A percentile compares a stretch with the other conserved stretches of the same genome.
phyloP scores from a whole-genome alignment of 37 sponge, comb jelly and placozoan species.

The Ianthella basta region DNA sequence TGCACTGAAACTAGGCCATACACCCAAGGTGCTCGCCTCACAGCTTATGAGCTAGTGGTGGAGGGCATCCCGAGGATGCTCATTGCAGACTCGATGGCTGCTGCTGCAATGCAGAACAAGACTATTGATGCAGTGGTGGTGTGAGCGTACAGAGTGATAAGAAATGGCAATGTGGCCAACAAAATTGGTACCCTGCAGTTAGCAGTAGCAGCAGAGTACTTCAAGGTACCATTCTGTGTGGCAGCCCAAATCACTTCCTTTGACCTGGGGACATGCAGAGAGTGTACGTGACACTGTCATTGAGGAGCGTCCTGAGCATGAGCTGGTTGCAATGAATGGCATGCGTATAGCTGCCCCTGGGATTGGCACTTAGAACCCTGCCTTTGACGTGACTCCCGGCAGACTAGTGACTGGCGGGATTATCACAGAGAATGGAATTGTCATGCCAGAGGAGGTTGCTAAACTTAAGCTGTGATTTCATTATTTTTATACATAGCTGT shows the following conservation, averaged over 20 bases:
- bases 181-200: constrained; percentile 86
- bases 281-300: constrained; percentile 65
- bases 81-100: constrained; percentile 70
- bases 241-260: constrained; percentile 69
- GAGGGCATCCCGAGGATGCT: constrained; percentile 74
- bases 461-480: not conserved
- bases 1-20: constrained; percentile 89
- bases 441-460: constrained; percentile 38
- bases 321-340: constrained; percentile 65
- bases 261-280: constrained; percentile 50
- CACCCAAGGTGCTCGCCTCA: constrained; percentile 81
- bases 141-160: constrained; percentile 73
- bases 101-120: constrained; percentile 48
- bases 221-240: constrained; percentile 70
- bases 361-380: constrained; percentile 81
- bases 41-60: constrained; percentile 76
- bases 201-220: constrained; percentile 69
- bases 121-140: constrained; percentile 62
- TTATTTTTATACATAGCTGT: too few species aligned
- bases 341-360: constrained; percentile 70
- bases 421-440: constrained; percentile 75
- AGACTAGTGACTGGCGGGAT: constrained; percentile 82
- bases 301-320: constrained; percentile 69
- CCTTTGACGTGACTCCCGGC: constrained; percentile 88
- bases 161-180: constrained; percentile 87